Base-by-base conservation (phyloP, 1,140 invertebrate genomes). In the Caenorhabditis brenneri region DNA sequence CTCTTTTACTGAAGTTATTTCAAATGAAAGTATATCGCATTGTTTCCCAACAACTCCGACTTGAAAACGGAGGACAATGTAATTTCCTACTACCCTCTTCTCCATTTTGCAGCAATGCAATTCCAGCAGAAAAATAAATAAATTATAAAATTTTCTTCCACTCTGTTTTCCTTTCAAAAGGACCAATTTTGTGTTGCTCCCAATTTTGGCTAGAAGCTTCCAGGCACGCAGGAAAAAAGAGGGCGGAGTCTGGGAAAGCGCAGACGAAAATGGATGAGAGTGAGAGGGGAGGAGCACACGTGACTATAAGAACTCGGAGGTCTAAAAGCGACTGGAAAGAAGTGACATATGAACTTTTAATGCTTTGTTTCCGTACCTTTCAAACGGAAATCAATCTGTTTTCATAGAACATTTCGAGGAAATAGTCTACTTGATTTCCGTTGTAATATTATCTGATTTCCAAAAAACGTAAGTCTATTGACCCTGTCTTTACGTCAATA, bases 61-160 rank as follows among this genome's bases (percentile, higher is more conserved):
- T 10, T 29, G 29, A 24, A 29, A 7, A 29, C 27, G 53, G 53
- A 29, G 27, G n/a, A n/a, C 53, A 65, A 65, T 65, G 24, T 36
- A 1, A 33, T n/a, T 19, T 19, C 22, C 58, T 36, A 33, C 36
- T 65, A 16, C 29, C 24, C 15, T 65, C 19, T 10, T 36, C 36
- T 65, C 16, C n/a, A n/a, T 4, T 5, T 42, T 74, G 65, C 36
- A 39, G 36, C 12, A 74, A 74, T 74, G 36, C 33, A 39, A 74
- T 74, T 74, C 46, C 65, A 74, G 65, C 65, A 74, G 10, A 42
- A 42, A 42, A 74, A 74, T 74, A 74, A 74, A 74, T 74, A 74
- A 74, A 74, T 74, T 74, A 39, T 42, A 33, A 65, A 31, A 65
- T 33, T 65, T 65, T 31, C 31, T 33, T 65, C 31, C 58, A 33